Evolutionary conservation across 2,888 invertebrate species (phyloP).

Genomic region (Teleogryllus oceanicus): DNA sequence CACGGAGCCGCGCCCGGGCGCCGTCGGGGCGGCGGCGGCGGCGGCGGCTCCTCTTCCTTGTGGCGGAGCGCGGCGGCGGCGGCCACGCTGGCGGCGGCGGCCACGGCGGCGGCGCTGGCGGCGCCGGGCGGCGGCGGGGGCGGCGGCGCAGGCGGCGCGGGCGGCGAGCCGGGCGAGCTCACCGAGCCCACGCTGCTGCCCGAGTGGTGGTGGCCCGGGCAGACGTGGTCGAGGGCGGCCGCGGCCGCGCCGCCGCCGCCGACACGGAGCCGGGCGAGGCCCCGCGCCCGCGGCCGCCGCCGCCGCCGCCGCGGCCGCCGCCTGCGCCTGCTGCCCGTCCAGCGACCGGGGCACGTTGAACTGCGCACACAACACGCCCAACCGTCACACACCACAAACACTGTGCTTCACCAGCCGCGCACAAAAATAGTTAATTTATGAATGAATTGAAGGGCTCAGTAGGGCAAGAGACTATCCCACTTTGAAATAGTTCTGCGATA

Average conservation of each 20-base stretch:
- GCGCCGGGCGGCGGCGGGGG: background rate
- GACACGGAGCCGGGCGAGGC: background rate
- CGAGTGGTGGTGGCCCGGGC: slow-evolving; percentile 27
- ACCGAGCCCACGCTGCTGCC: background rate
- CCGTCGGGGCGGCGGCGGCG: slow-evolving; percentile 49
- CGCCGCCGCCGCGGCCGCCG: slow-evolving; percentile 21
- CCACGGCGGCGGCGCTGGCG: slow-evolving; percentile 36
- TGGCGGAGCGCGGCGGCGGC: slow-evolving; percentile 39
- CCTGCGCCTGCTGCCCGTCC: slow-evolving; percentile 29
- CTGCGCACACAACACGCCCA: slow-evolving; percentile 25
- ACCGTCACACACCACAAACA: background rate
- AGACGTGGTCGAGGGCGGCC: slow-evolving; percentile 21
- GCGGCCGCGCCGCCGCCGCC: background rate
- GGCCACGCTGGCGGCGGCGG: slow-evolving; percentile 41
- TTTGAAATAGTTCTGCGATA: too few relatives aligned
- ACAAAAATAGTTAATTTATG: too few relatives aligned
- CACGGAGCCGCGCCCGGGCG: slow-evolving; percentile 40
- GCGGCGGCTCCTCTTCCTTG: slow-evolving; percentile 58
- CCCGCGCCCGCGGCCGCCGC: background rate
- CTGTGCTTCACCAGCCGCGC: too few relatives aligned
- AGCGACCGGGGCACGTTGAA: slow-evolving; percentile 34
- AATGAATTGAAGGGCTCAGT: too few relatives aligned
- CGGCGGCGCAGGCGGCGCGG: background rate
- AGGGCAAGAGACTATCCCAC: too few relatives aligned
- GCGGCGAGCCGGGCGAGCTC: background rate